Evolutionary conservation across 2,888 invertebrate species (phyloP).

Genomic region (Lydus trimaculatus): DNA sequence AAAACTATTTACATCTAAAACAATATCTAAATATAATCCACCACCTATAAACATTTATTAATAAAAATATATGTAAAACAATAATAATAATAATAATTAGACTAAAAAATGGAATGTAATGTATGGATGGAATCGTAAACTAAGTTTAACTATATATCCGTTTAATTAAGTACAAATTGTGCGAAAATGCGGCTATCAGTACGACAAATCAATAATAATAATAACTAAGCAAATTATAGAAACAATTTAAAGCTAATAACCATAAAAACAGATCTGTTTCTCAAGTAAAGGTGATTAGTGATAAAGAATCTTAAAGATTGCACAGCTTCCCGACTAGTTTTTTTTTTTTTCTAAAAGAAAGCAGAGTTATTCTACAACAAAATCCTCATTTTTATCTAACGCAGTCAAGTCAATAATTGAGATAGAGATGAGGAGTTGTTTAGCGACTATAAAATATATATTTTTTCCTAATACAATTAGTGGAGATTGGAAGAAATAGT

Average conservation of each 20-base stretch:
- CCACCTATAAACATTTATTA: constrained; percentile 3
- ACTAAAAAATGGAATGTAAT: constrained; percentile 44
- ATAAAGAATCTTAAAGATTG: constrained; percentile 19
- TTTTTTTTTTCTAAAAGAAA: neutral
- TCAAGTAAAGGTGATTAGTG: too few species aligned
- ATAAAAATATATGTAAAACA: neutral
- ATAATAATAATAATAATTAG: too few species aligned
- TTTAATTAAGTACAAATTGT: constrained; percentile 11
- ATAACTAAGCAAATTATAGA: neutral
- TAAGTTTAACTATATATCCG: neutral
- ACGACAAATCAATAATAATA: constrained; percentile 16
- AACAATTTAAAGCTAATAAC: constrained; percentile 12
- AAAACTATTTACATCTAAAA: constrained; percentile 14
- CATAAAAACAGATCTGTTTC: constrained; percentile 2
- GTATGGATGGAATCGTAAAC: constrained; percentile 34
- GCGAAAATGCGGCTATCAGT: constrained; percentile 31
- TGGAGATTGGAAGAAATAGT: neutral
- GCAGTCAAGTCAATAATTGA: too few species aligned
- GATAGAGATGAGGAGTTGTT: too few species aligned
- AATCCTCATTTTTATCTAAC: neutral
- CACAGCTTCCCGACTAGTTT: constrained; percentile 28
- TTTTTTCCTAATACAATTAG: neutral
- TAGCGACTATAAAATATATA: neutral
- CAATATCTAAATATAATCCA: neutral
- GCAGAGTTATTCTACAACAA: neutral